Conservation (phyloP, 2,113 vertebrate genomes). For the Xenus cinereus region DNA sequence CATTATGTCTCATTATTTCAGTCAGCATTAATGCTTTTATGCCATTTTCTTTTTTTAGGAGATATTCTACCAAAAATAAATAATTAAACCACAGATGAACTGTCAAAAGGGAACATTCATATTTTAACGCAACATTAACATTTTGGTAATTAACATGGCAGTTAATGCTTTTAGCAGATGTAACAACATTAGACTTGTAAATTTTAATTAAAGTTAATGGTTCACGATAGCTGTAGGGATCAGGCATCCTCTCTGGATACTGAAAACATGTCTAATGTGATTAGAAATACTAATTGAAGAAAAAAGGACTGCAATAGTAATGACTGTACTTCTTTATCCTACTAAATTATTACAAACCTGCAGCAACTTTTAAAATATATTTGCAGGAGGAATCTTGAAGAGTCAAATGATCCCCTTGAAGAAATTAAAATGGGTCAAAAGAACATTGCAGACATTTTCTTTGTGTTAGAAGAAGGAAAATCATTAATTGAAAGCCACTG, state of each 20-base stretch:
- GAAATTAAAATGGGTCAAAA: constrained; percentile 37
- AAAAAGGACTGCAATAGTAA: constrained; percentile 64
- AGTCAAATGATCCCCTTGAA: constrained; percentile 40
- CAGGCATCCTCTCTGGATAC: constrained; percentile 78
- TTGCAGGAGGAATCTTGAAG: constrained; percentile 14
- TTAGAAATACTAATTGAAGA: constrained; percentile 78
- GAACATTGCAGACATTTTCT: constrained; percentile 11
- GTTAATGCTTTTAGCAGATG: constrained; percentile 83
- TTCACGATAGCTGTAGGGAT: constrained; percentile 80
- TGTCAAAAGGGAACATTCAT: constrained; percentile 81
- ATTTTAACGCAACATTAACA: constrained; percentile 81
- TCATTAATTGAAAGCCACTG: not conserved
- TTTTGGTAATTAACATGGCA: constrained; percentile 83
- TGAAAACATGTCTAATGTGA: constrained; percentile 76
- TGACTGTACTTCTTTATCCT: constrained; percentile 55
- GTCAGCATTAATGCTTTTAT: constrained; percentile 23
- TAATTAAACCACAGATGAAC: constrained; percentile 77
- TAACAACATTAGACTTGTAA: constrained; percentile 85
- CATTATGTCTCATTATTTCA: constrained; percentile 41
- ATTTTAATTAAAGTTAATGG: constrained; percentile 86
- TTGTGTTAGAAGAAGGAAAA: not conserved
- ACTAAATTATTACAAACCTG: constrained; percentile 59
- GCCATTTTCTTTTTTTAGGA: constrained; percentile 51
- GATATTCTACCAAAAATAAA: constrained; percentile 73
- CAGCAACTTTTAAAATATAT: constrained; percentile 34